phyloP scores from a whole-genome alignment of 2,113 vertebrate species.

The Gopherus flavomarginatus region DNA sequence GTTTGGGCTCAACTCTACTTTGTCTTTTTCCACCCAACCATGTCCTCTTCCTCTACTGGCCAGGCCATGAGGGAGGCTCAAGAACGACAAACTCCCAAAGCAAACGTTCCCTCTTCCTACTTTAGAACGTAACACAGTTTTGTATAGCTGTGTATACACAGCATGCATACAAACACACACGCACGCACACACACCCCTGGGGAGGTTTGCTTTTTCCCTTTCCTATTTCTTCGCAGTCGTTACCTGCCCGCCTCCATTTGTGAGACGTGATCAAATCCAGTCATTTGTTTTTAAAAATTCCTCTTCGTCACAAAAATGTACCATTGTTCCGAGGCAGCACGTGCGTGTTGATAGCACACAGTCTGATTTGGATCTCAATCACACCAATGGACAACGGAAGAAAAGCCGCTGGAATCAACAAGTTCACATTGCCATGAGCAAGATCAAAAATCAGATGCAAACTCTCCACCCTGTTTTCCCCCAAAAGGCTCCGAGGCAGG shows the following conservation, averaged over 20 bases:
- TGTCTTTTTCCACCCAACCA: background rate
- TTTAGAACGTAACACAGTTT: background rate
- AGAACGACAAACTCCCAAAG: background rate
- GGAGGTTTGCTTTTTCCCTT: background rate
- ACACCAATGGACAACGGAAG: background rate
- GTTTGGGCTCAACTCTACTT: background rate
- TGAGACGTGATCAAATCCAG: background rate
- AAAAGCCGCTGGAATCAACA: background rate
- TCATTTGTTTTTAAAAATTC: background rate
- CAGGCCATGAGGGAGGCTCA: rapidly evolving
- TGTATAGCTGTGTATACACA: rapidly evolving
- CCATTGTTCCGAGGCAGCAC: background rate
- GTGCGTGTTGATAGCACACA: background rate
- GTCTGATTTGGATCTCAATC: background rate
- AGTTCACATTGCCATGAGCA: background rate
- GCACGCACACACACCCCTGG: no score
- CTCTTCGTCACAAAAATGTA: background rate
- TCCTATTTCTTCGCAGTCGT: background rate
- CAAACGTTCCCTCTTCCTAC: background rate
- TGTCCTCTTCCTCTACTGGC: background rate
- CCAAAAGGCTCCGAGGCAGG: background rate
- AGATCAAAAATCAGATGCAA: background rate
- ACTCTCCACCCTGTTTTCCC: background rate
- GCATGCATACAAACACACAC: rapidly evolving
- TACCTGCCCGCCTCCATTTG: background rate